Conservation (phyloP, 2,888 invertebrate species). For the Drosophila silvestris region DNA sequence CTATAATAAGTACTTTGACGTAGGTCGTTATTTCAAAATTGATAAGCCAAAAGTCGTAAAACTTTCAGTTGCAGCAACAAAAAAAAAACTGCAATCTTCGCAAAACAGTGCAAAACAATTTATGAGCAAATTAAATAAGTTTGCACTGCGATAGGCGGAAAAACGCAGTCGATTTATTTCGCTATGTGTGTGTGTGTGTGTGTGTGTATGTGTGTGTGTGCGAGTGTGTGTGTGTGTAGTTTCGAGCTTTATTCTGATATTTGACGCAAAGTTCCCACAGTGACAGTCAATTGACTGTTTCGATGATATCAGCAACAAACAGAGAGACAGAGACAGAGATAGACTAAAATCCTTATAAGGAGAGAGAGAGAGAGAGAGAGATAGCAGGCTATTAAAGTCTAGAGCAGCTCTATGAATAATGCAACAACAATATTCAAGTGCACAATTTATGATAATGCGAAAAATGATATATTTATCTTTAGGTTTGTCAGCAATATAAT, state of each 20-base stretch:
- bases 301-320: conserved; percentile 48
- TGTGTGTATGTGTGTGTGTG: neutral
- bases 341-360: neutral
- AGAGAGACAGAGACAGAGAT: neutral
- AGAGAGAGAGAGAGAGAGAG: neutral
- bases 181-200: neutral
- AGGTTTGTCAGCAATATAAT: conserved; percentile 10
- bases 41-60: conserved; percentile 23
- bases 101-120: conserved; percentile 26
- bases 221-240: neutral
- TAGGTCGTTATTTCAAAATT: conserved; percentile 52
- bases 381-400: conserved; percentile 1
- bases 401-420: conserved; percentile 1
- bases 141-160: conserved; percentile 60
- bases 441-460: conserved; percentile 11
- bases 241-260: conserved; percentile 12
- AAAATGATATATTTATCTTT: conserved; percentile 1
- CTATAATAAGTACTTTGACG: conserved; percentile 24
- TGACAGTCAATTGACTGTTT: conserved; percentile 21
- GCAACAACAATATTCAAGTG: neutral
- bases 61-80: neutral
- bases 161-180: conserved; percentile 29
- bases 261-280: conserved; percentile 44
- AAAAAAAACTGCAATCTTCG: conserved; percentile 34
- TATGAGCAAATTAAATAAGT: conserved; percentile 45